phyloP scores from a whole-genome alignment of 2,888 invertebrate species.

The Rotaria macrura region DNA sequence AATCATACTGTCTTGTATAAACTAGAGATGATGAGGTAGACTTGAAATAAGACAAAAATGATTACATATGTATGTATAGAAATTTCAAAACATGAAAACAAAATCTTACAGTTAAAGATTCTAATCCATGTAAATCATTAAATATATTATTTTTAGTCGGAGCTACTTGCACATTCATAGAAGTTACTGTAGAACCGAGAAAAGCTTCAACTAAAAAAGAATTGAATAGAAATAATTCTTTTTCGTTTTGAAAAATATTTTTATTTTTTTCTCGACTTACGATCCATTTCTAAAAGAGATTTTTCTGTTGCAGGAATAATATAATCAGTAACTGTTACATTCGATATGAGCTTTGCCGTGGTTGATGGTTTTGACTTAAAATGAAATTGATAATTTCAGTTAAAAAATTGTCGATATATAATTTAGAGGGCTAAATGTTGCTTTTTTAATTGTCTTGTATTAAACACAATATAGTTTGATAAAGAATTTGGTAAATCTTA shows the following conservation, averaged over 20 bases:
- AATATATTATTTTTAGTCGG: constrained; percentile 26
- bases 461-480: too few relatives aligned
- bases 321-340: neutral
- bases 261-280: too few relatives aligned
- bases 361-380: neutral
- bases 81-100: neutral
- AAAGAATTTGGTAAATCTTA: too few relatives aligned
- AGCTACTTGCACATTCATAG: neutral
- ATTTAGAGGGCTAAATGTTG: neutral
- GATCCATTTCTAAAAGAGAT: constrained; percentile 34
- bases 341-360: neutral
- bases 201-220: neutral
- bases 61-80: neutral
- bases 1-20: constrained; percentile 51
- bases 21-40: constrained; percentile 58
- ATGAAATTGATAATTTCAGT: too few relatives aligned
- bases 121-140: constrained; percentile 33
- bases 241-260: neutral
- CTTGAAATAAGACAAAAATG: constrained; percentile 44
- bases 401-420: too few relatives aligned
- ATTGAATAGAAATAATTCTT: neutral
- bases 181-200: neutral
- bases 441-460: too few relatives aligned
- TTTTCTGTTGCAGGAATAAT: constrained; percentile 36
- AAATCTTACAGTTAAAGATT: neutral